Base-by-base conservation (phyloP, 2,113 vertebrate genomes). In the Symphodus melops region DNA sequence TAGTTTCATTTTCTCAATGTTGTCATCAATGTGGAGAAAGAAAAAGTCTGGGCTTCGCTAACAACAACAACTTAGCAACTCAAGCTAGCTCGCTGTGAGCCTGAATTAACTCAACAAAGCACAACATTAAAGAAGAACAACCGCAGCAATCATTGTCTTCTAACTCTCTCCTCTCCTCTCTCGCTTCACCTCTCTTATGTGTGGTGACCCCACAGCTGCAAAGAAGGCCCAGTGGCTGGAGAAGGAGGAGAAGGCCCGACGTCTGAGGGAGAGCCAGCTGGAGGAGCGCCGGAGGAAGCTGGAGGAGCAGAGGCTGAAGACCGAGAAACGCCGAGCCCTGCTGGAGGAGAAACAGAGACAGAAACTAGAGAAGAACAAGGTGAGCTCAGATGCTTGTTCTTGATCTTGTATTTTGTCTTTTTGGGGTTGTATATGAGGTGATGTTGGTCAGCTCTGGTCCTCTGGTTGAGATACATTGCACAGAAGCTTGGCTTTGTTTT, bases 301-400 rank as follows among this genome's bases (percentile, higher is more conserved):
- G 75, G 97, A 98, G 89, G 96, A 98, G 81, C 97, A 99, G 93
- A 84, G 97, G 69, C 93, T 98, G 70, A 96, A 95, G 87, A 91
- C 95, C 0, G 97, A 98, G 94, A 96, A 95, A 65, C 95, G 97
- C 9, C 84, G 97, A 0, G 92, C 94, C 0, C 82, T 96, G 39
- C 94, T 98, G 84, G 97, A 99, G 89, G 97, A 99, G 89, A 94
- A 97, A 44, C 96, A 98, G 92, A 93, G 95, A 51, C 96, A 96
- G 92, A 98, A 98, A 84, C 94, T 97, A 5, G 96, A 98, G 90
- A 98, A 96, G 88, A 99, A 98, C 92, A 99, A 98, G 97, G 97
- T 98, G 78, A 8, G 86, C 19, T 20, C n/a, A 39, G 49, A 2
- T 46, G 54, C n/a, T 25, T 19, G 9, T 36, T 16, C 44, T 39